Percentiles rank a stretch among this genome's conserved stretches.
These are phyloP conservation scores for Melanotaenia pygmaea DNA, from an alignment of 2,797 vertebrate species.

Conservation along the genomic window DNA sequence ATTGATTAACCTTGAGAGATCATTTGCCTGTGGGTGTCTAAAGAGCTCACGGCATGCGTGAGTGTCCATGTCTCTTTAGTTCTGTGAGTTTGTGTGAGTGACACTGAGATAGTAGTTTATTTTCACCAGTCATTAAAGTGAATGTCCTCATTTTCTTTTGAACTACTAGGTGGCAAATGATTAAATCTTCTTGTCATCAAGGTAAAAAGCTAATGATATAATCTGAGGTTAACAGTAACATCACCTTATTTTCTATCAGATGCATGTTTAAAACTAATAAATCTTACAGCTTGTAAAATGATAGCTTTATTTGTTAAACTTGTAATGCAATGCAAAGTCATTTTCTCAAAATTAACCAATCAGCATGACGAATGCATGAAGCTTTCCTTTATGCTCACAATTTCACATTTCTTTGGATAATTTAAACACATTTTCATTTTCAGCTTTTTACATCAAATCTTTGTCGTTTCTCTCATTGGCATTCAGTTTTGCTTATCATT, in stretches of 20 bases:
- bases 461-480: conserved; percentile 23
- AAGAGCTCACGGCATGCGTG: conserved; percentile 39
- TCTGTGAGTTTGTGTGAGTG: conserved; percentile 32
- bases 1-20: conserved; percentile 68
- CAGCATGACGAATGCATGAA: conserved; percentile 33
- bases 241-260: conserved; percentile 35
- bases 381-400: conserved; percentile 17
- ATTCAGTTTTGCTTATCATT: conserved; percentile 22
- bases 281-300: conserved; percentile 32
- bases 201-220: conserved; percentile 51
- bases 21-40: conserved; percentile 46
- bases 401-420: conserved; percentile 26
- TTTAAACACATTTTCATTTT: conserved; percentile 24
- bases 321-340: conserved; percentile 15
- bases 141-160: conserved; percentile 62
- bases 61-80: conserved; percentile 26
- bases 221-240: conserved; percentile 30
- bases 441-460: conserved; percentile 23
- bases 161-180: conserved; percentile 67
- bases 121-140: conserved; percentile 28
- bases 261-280: conserved; percentile 39
- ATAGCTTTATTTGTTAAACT: conserved; percentile 17
- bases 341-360: conserved; percentile 10
- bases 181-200: conserved; percentile 60
- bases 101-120: conserved; percentile 22